phyloP scores from a whole-genome alignment of 2,113 vertebrate species.

The Ursus arctos region DNA sequence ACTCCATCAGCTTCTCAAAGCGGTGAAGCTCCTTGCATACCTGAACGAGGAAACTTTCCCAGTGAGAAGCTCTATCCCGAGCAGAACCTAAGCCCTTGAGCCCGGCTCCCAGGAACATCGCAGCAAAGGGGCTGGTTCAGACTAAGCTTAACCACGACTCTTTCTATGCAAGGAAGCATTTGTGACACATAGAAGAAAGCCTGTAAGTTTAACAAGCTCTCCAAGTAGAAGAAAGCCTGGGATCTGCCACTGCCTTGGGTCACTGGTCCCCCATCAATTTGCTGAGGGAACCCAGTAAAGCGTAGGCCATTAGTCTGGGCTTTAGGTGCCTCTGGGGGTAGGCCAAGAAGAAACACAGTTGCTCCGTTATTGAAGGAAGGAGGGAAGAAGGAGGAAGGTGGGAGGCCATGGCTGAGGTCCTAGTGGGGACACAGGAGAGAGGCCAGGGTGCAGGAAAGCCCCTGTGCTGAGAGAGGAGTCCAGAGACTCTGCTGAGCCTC shows the following conservation, averaged over 20 bases:
- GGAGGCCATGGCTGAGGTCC: not conserved
- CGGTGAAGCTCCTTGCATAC: conserved; percentile 98
- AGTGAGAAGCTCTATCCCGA: not conserved
- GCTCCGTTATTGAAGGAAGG: not conserved
- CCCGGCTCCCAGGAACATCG: conserved; percentile 8
- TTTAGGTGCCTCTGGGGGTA: not conserved
- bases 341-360: not conserved
- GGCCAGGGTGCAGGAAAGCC: conserved; percentile 54
- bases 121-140: not conserved
- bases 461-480: conserved; percentile 31
- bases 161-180: not conserved
- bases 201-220: not conserved
- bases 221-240: not conserved
- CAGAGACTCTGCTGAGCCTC: conserved; percentile 59
- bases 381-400: not conserved
- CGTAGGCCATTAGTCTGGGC: not conserved
- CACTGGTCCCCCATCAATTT: not conserved
- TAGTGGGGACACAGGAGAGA: not conserved
- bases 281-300: not conserved
- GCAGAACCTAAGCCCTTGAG: not conserved
- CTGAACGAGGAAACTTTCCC: conserved; percentile 81
- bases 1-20: conserved; percentile 98
- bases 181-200: not conserved
- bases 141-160: not conserved
- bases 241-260: not conserved